Evolutionary conservation across 2,113 vertebrate genomes (phyloP).

Genomic region (Emydura subglobosa): DNA sequence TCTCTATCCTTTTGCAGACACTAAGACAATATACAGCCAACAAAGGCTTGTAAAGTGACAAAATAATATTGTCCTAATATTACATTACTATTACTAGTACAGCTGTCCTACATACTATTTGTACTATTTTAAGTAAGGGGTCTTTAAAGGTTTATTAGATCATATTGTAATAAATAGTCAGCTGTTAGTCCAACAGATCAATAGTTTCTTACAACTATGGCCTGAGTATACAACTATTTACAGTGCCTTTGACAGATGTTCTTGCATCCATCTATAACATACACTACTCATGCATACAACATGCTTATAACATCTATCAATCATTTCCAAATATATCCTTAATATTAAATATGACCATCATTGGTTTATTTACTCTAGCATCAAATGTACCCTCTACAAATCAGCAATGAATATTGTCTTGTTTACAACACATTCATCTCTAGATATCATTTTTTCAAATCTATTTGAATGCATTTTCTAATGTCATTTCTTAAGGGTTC

Average conservation of each 20-base stretch:
- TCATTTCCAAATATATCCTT: slow-evolving; percentile 22
- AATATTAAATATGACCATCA: neutral
- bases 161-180: slow-evolving; percentile 18
- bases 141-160: neutral
- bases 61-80: neutral
- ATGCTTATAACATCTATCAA: slow-evolving; percentile 7
- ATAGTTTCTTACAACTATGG: slow-evolving; percentile 39
- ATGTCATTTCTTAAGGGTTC: slow-evolving; percentile 56
- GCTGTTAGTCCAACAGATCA: slow-evolving; percentile 43
- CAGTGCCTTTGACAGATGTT: slow-evolving; percentile 49
- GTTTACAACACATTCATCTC: neutral
- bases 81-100: neutral
- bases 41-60: neutral
- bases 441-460: neutral
- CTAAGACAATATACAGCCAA: neutral
- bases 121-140: neutral
- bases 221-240: neutral
- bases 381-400: neutral
- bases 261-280: slow-evolving; percentile 33
- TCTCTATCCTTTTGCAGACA: neutral
- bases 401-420: neutral
- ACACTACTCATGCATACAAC: slow-evolving; percentile 15
- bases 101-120: neutral
- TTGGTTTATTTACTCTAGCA: neutral
- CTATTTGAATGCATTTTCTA: slow-evolving; percentile 49